Conservation (phyloP, 1,140 invertebrate genomes). For the Hyles vespertilio region DNA sequence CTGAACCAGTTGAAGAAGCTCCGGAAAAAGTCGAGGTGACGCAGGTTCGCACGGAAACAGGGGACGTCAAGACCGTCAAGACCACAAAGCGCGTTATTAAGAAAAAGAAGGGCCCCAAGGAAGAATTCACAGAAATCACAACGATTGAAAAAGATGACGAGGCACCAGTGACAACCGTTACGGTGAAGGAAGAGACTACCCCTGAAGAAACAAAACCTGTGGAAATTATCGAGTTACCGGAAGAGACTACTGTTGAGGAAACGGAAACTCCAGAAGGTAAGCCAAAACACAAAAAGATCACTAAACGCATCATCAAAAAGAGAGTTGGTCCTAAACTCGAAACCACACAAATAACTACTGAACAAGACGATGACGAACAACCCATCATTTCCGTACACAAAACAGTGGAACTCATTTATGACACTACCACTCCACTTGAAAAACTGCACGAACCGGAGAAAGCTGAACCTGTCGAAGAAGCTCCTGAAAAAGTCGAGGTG, state of each 20-base stretch:
- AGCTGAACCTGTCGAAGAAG: slow-evolving; percentile 38
- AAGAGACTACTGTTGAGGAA: slow-evolving; percentile 23
- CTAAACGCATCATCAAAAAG: slow-evolving; percentile 38
- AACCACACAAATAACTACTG: slow-evolving; percentile 32
- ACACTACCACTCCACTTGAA: slow-evolving; percentile 5
- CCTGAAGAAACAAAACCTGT: slow-evolving; percentile 21
- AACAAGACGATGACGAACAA: slow-evolving; percentile 18
- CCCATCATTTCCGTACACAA: slow-evolving; percentile 27
- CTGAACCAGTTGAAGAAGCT: slow-evolving; percentile 2
- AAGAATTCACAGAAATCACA: slow-evolving; percentile 67
- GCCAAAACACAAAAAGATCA: slow-evolving; percentile 27
- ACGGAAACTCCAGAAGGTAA: slow-evolving; percentile 32
- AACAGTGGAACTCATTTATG: slow-evolving; percentile 13
- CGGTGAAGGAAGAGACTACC: neutral
- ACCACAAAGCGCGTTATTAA: slow-evolving; percentile 56
- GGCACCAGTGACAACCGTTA: slow-evolving; percentile 46
- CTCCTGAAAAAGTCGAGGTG: slow-evolving; percentile 40
- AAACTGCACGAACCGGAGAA: neutral
- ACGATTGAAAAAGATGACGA: slow-evolving; percentile 71
- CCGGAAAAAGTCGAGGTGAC: slow-evolving; percentile 63
- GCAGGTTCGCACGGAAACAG: slow-evolving; percentile 58
- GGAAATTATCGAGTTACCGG: neutral
- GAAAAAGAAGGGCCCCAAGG: slow-evolving; percentile 55
- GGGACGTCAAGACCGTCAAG: slow-evolving; percentile 45
- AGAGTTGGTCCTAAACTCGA: slow-evolving; percentile 34